These are phyloP conservation scores for Meteorus colon DNA, from an alignment of 2,888 invertebrate genomes.

Conservation along the genomic window DNA sequence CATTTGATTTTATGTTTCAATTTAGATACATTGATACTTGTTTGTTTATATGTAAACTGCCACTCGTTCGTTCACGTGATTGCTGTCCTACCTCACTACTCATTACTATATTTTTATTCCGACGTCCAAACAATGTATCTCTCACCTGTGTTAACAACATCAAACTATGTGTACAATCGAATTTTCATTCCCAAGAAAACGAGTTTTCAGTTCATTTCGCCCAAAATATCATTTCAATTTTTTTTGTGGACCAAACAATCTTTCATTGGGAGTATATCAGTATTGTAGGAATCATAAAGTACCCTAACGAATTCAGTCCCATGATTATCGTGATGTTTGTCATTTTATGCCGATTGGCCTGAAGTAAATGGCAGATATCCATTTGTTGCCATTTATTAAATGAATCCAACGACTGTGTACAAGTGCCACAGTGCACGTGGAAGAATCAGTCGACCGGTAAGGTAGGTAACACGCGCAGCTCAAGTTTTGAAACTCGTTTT, in stretches of 20 bases:
- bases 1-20: conserved; percentile 72
- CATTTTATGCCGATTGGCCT: conserved; percentile 39
- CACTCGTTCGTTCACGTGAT: conserved; percentile 60
- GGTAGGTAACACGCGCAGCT: conserved; percentile 59
- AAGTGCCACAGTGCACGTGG: conserved; percentile 40
- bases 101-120: conserved; percentile 66
- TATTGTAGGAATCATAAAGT: neutral
- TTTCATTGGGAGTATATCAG: too few relatives aligned
- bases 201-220: too few relatives aligned
- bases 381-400: conserved; percentile 24
- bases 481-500: conserved; percentile 57
- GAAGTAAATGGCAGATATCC: conserved; percentile 49
- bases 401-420: conserved; percentile 40
- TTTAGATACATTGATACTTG: conserved; percentile 73
- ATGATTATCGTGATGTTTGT: conserved; percentile 50
- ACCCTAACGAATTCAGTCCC: conserved; percentile 45
- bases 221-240: neutral
- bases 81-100: conserved; percentile 58
- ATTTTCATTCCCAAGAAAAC: too few relatives aligned
- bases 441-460: conserved; percentile 65
- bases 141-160: too few relatives aligned
- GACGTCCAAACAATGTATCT: conserved; percentile 43
- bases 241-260: neutral
- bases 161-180: too few relatives aligned
- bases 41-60: conserved; percentile 70